Evolutionary conservation across 2,113 vertebrate genomes (phyloP).

Genomic region (Silurus meridionalis): DNA sequence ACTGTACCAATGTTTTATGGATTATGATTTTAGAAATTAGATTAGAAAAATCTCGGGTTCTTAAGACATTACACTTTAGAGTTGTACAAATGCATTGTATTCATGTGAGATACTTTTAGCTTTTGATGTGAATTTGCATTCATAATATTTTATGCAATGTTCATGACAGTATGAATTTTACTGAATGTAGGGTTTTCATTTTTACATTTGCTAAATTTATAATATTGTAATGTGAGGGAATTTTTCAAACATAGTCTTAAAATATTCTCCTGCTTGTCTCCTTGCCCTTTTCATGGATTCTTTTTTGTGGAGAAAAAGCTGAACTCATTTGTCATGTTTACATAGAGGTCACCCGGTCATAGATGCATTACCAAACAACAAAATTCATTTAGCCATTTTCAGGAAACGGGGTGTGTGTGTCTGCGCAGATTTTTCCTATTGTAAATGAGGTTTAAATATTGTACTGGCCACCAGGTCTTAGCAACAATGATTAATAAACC

Average conservation of each 20-base stretch:
- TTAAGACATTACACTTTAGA: not conserved
- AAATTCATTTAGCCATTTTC: not conserved
- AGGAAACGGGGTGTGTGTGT: not conserved
- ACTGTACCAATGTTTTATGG: not conserved
- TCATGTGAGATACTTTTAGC: not conserved
- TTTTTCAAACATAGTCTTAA: not conserved
- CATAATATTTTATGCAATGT: not conserved
- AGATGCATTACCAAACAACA: conserved; percentile 29
- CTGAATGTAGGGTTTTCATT: not conserved
- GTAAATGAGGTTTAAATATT: conserved; percentile 65
- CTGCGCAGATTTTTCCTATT: conserved; percentile 18
- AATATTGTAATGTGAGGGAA: not conserved
- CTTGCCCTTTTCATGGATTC: not conserved
- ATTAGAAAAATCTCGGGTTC: not conserved
- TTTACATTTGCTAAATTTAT: not conserved
- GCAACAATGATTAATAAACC: conserved; percentile 75
- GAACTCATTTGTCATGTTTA: conserved; percentile 15
- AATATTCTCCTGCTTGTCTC: not conserved
- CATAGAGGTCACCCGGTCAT: conserved; percentile 35
- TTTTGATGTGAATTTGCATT: not conserved
- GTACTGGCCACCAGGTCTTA: conserved; percentile 57
- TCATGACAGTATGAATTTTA: not conserved
- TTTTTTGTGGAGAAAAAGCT: conserved; percentile 17
- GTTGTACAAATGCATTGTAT: not conserved
- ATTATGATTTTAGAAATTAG: not conserved